These are phyloP conservation scores for Sebastes nivosus DNA, from an alignment of 2,797 vertebrate genomes.

Conservation along the genomic window DNA sequence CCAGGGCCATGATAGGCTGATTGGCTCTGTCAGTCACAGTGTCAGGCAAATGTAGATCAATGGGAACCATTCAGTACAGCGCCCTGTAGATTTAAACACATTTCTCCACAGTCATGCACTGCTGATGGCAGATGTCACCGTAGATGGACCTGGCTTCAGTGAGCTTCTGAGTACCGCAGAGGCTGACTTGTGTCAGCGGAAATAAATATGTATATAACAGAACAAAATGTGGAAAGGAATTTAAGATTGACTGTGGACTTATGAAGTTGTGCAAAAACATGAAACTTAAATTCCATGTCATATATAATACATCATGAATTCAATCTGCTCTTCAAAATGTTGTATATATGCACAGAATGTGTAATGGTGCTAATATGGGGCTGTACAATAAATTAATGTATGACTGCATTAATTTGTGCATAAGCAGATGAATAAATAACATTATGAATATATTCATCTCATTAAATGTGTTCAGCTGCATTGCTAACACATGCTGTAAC, in stretches of 20 bases:
- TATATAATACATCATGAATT: not conserved
- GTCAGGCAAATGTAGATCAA: constrained; percentile 79
- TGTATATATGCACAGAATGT: not conserved
- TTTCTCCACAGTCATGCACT: constrained; percentile 76
- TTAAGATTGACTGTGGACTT: not conserved
- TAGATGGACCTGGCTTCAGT: constrained; percentile 68
- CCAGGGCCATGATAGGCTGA: constrained; percentile 78
- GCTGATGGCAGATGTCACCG: constrained; percentile 77
- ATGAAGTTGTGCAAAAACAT: not conserved
- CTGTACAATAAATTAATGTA: constrained; percentile 15
- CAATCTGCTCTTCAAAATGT: not conserved
- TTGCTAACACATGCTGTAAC: not conserved
- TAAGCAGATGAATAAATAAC: constrained; percentile 41
- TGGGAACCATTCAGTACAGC: constrained; percentile 64
- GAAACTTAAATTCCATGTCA: not conserved
- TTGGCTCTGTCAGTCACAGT: constrained; percentile 79
- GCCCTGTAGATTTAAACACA: constrained; percentile 66
- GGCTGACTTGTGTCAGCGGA: constrained; percentile 38
- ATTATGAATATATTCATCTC: constrained; percentile 39
- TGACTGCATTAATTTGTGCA: constrained; percentile 25
- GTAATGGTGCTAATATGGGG: not conserved
- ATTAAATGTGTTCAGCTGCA: constrained; percentile 22
- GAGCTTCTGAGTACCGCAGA: constrained; percentile 62
- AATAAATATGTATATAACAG: constrained; percentile 57
- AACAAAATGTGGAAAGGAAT: not conserved